Evolutionary conservation across 2,113 vertebrate species (phyloP).

Genomic region (Vombatus ursinus): DNA sequence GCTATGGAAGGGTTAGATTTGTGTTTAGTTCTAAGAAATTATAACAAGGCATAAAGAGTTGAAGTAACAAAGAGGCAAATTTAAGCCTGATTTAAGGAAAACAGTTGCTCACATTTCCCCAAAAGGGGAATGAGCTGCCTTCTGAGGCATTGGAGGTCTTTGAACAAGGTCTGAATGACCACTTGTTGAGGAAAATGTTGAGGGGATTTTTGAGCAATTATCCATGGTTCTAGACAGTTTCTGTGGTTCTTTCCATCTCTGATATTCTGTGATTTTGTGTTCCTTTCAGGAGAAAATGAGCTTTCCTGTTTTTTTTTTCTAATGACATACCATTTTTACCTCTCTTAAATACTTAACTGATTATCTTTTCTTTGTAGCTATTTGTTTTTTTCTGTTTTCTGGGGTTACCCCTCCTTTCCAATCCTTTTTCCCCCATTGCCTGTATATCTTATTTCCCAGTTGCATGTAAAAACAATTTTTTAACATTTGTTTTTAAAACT

Average conservation of each 20-base stretch:
- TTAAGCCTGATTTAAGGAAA: background rate
- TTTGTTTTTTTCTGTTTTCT: background rate
- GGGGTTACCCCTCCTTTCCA: background rate
- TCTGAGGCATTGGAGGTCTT: background rate
- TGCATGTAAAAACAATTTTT: no score
- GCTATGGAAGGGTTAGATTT: background rate
- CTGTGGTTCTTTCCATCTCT: background rate
- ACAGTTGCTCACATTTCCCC: background rate
- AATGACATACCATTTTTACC: background rate
- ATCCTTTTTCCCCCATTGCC: background rate
- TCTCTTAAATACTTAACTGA: background rate
- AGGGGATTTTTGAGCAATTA: background rate
- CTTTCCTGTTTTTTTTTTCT: background rate
- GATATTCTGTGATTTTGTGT: background rate
- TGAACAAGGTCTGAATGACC: background rate
- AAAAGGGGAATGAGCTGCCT: background rate
- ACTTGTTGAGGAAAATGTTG: background rate
- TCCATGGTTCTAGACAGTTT: background rate
- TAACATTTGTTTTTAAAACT: no score
- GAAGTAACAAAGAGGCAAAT: background rate
- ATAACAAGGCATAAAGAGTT: background rate
- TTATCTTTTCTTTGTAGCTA: background rate
- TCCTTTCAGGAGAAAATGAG: background rate
- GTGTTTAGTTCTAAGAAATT: background rate
- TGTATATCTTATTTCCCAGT: no score